Percentiles rank a stretch among this genome's conserved stretches.
Conservation (phyloP, 2,113 vertebrate species). For the Antigone vipio region DNA sequence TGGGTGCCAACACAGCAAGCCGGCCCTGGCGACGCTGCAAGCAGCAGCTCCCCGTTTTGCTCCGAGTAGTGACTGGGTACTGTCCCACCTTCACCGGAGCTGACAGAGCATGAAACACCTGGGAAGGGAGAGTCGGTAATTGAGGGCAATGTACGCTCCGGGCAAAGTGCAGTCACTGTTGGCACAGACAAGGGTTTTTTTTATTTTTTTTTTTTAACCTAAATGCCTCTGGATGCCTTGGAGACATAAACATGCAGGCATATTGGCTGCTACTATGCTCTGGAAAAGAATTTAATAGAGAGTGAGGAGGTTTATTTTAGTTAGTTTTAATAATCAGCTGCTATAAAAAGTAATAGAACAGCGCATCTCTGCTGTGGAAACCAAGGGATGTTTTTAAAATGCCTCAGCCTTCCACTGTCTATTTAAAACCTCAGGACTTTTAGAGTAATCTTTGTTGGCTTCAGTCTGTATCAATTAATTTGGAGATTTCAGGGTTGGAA, state of each 20-base stretch:
- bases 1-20: not conserved
- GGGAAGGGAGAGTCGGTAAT: not conserved
- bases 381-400: not conserved
- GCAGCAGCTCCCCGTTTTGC: not conserved
- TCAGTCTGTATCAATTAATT: not conserved
- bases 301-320: not conserved
- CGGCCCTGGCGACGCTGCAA: not conserved
- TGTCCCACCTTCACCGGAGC: not conserved
- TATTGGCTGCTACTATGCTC: not conserved
- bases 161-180: not conserved
- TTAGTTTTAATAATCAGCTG: not conserved
- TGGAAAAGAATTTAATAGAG: not conserved
- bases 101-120: not conserved
- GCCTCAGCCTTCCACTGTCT: not conserved
- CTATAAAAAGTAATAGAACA: not conserved
- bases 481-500: not conserved
- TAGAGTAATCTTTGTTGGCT: not conserved
- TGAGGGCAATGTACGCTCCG: not conserved
- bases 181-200: not conserved
- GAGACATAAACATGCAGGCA: not conserved
- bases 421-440: not conserved
- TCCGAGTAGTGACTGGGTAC: accelerated
- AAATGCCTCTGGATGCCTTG: not conserved
- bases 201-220: not conserved
- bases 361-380: not conserved